Evolutionary conservation across 2,888 invertebrate species (phyloP).

Genomic region (Chydorus sphaericus): DNA sequence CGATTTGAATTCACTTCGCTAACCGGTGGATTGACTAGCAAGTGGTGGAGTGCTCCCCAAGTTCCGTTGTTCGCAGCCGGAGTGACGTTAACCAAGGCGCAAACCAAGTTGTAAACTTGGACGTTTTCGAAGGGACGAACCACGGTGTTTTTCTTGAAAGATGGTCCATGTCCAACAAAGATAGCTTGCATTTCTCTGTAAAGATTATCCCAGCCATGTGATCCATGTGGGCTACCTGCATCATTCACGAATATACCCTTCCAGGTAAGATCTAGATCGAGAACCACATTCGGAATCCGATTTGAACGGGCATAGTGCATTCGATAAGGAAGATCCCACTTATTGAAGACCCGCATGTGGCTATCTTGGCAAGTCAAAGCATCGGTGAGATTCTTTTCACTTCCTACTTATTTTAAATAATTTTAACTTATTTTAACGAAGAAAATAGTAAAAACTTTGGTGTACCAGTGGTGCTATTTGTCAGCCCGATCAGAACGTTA

Average conservation of each 20-base stretch:
- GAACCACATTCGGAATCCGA: constrained; percentile 8
- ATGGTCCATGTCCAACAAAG: constrained; percentile 32
- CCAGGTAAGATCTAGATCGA: constrained; percentile 10
- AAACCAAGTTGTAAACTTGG: constrained; percentile 32
- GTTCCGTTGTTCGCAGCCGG: constrained; percentile 33
- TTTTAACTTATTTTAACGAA: not conserved
- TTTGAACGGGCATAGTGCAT: not conserved
- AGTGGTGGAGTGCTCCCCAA: constrained; percentile 26
- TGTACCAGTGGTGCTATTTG: constrained; percentile 16
- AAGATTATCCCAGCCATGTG: constrained; percentile 13
- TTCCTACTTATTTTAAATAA: constrained; percentile 1
- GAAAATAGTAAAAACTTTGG: too few species aligned
- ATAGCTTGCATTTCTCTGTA: constrained; percentile 10
- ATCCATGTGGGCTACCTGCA: not conserved
- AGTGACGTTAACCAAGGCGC: constrained; percentile 25
- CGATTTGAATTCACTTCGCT: not conserved
- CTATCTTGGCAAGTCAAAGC: constrained; percentile 6
- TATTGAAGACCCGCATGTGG: constrained; percentile 10
- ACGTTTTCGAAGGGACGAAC: constrained; percentile 31
- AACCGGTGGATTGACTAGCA: constrained; percentile 23
- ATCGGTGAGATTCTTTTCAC: not conserved
- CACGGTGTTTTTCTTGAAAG: constrained; percentile 25
- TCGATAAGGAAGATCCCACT: constrained; percentile 9
- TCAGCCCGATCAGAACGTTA: constrained; percentile 16
- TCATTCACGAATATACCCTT: not conserved